Evolutionary conservation across 2,888 invertebrate genomes (phyloP).

Genomic region (Eilema griseolum): DNA sequence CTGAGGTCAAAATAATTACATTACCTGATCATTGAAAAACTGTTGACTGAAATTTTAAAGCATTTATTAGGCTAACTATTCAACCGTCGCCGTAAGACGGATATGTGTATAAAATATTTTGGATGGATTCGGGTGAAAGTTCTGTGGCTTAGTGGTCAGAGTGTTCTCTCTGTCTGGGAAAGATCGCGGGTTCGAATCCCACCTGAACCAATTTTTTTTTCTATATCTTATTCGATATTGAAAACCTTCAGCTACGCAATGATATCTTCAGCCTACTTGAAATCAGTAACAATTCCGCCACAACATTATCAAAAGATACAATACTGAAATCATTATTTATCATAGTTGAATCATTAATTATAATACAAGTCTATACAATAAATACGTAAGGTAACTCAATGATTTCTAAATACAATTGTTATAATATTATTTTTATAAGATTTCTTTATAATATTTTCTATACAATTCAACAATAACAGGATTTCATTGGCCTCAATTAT

Average conservation of each 20-base stretch:
- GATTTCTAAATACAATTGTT: background rate
- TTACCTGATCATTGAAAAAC: too few species aligned
- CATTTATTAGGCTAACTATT: too few species aligned
- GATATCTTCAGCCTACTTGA: too few species aligned
- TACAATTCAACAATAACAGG: slow-evolving; percentile 31
- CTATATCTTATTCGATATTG: too few species aligned
- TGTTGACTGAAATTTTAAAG: too few species aligned
- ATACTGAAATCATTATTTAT: background rate
- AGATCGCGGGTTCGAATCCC: too few species aligned
- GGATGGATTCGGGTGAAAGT: too few species aligned
- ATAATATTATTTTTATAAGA: background rate
- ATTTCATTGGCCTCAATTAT: slow-evolving; percentile 40
- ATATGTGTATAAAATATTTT: too few species aligned
- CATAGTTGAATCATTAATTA: background rate
- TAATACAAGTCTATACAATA: background rate
- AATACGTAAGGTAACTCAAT: background rate
- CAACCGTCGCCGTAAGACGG: too few species aligned
- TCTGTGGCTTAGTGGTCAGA: too few species aligned
- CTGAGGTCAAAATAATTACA: background rate
- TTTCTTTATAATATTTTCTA: slow-evolving; percentile 22
- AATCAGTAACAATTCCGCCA: background rate
- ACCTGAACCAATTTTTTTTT: too few species aligned
- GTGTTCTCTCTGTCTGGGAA: too few species aligned
- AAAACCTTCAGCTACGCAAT: background rate
- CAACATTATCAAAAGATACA: background rate